Base-by-base conservation (phyloP, 2,888 invertebrate genomes). In the Dicroscelio sp. region DNA sequence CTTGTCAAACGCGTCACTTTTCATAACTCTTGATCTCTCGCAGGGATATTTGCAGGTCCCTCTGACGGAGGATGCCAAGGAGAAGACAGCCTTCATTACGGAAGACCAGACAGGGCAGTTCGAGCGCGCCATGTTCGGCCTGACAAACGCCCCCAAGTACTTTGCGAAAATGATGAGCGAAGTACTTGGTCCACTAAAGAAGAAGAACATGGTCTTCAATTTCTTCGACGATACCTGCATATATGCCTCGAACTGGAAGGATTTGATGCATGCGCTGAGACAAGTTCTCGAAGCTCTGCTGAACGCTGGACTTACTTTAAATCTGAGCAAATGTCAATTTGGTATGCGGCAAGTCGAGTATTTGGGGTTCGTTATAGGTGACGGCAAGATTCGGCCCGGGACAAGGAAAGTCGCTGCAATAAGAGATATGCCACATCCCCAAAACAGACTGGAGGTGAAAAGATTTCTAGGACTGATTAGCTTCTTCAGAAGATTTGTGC, bases 21-120 rank as follows among this genome's bases (percentile, higher is more conserved):
- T 92, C 48, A 58, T 73, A 0, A 82, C 78, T 1, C 25, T 85
- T n/a, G 90, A 92, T 60, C 30, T 90, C 1, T 31, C 76, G 14
- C 33, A 55, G 2, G 85, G 91, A 0, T 91, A 89, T 65, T 31
- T 89, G 17, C 88, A 89, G 82, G 76, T 86, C 38, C 86, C 86
- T 17, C 27, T 88, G 8, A 0, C 43, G 0, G 90, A 87, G 14
- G 30, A 30, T 1, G 71, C 86, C 0, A 91, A 88, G 33, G 71
- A 76, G 3, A 67, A 75, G 31, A 91, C 83, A 6, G 86, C 91
- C 0, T 88, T 88, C 25, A 88, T 91, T 17, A 88, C 86, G 1
- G 84, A 82, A n/a, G n/a, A n/a, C n/a, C n/a, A n/a, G n/a, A n/a
- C n/a, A n/a, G n/a, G n/a, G n/a, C n/a, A n/a, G n/a, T 86, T 91